These are phyloP conservation scores for Periplaneta americana DNA, from an alignment of 1,140 invertebrate species.

Conservation along the genomic window DNA sequence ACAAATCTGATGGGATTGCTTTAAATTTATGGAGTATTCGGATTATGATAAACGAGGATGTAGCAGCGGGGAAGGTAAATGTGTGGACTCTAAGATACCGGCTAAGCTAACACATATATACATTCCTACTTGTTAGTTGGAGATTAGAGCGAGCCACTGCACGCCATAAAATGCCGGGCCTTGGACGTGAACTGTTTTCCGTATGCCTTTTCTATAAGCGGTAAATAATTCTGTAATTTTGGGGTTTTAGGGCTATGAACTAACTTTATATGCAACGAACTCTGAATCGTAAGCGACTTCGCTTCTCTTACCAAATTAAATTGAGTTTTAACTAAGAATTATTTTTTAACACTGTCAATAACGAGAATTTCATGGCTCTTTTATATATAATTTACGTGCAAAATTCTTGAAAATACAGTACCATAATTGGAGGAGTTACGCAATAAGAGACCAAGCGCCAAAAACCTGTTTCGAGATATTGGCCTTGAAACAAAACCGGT, in stretches of 20 bases:
- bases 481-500: too few relatives aligned
- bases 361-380: too few relatives aligned
- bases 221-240: not conserved
- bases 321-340: too few relatives aligned
- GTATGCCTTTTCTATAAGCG: not conserved
- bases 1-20: constrained; percentile 9
- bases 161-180: not conserved
- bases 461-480: too few relatives aligned
- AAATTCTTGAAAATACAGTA: too few relatives aligned
- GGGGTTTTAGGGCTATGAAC: not conserved
- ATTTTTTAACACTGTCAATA: too few relatives aligned
- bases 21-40: constrained; percentile 1
- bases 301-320: too few relatives aligned
- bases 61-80: not conserved
- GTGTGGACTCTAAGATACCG: not conserved
- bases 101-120: not conserved
- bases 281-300: too few relatives aligned
- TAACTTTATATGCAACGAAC: not conserved
- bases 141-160: not conserved
- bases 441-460: too few relatives aligned
- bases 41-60: constrained; percentile 4
- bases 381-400: too few relatives aligned
- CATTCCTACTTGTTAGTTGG: not conserved
- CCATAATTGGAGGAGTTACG: too few relatives aligned
- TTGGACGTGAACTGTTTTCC: not conserved